Base-by-base conservation (phyloP, 2,113 vertebrate species). In the Bucco capensis region DNA sequence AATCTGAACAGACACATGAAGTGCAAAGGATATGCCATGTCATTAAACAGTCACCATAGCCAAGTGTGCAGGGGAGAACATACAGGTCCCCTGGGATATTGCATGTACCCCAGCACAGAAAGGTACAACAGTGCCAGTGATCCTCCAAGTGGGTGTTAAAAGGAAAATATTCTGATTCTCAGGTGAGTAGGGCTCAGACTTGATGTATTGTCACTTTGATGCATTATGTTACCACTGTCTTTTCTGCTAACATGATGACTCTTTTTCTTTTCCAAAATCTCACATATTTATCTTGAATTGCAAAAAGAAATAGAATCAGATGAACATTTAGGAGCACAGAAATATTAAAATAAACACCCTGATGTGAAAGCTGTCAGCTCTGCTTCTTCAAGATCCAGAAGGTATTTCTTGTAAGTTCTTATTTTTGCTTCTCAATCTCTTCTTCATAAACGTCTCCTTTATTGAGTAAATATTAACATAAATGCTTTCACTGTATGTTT, bases 91-190 rank as follows among this genome's bases (percentile, higher is more conserved):
- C 24, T 2, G 24, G 31, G 35, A 46, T 16, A 27, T 72, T 6
- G 0, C 4, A 0, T 2, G 24, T 8, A 21, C 44, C 37, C 62
- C 58, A 5, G 37, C 3, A 42, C 64, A 61, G 47, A n/a, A 18
- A 10, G 1, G 6, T 2, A 5, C 22, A 23, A 1, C 0, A 5
- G 25, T 6, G 23, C 50, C 23, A 0, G 0, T n/a, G 19, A 8
- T 44, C 47, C 60, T 83, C 49, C 53, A 23, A 6, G 30, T 14
- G 54, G 22, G 38, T 0, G 2, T 12, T n/a, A 38, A 50, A 37
- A 10, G 54, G 54, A 62, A 89, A 80, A 62, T 35, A 31, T 16
- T 73, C 80, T 30, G 50, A 50, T 82, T 89, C 19, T 50, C 44
- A 40, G 13, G 8, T n/a, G 28, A 62, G 11, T 28, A 31, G 2